These are phyloP conservation scores for Taurulus bubalis DNA, from an alignment of 2,113 vertebrate species.

Conservation along the genomic window DNA sequence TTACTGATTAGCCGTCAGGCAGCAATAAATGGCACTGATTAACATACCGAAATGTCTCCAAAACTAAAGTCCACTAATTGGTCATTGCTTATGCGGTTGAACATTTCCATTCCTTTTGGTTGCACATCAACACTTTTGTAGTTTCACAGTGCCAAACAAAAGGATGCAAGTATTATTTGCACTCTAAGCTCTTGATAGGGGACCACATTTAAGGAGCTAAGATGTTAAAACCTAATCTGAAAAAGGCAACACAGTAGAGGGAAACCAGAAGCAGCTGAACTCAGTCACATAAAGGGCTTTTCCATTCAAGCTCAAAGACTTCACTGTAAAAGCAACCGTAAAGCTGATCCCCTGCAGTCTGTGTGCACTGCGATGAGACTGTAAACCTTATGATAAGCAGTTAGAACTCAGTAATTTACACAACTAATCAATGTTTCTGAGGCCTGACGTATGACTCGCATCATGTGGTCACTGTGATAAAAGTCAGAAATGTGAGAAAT, in stretches of 20 bases:
- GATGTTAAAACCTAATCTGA: conserved; percentile 1
- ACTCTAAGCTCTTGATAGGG: conserved; percentile 23
- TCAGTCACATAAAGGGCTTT: conserved; percentile 37
- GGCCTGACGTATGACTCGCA: not conserved
- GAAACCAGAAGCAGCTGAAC: conserved; percentile 28
- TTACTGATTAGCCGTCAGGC: conserved; percentile 33
- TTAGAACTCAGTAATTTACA: conserved; percentile 26
- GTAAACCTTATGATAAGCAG: conserved; percentile 28
- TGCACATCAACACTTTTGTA: conserved; percentile 54
- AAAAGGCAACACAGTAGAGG: not conserved
- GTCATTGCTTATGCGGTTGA: conserved; percentile 27
- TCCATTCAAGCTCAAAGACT: conserved; percentile 15
- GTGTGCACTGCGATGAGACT: not conserved
- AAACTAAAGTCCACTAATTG: conserved; percentile 41
- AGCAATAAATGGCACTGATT: conserved; percentile 29
- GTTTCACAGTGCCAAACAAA: conserved; percentile 58
- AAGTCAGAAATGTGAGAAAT: not conserved
- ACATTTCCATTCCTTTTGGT: conserved; percentile 26
- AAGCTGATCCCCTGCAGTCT: not conserved
- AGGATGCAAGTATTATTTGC: conserved; percentile 5
- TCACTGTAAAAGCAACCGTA: conserved; percentile 39
- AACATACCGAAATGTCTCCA: conserved; percentile 13
- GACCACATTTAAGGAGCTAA: not conserved
- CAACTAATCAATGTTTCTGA: conserved; percentile 35
- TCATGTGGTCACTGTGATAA: not conserved